These are phyloP conservation scores for Urocyon cinereoargenteus DNA, from an alignment of 2,797 vertebrate species.

Conservation along the genomic window DNA sequence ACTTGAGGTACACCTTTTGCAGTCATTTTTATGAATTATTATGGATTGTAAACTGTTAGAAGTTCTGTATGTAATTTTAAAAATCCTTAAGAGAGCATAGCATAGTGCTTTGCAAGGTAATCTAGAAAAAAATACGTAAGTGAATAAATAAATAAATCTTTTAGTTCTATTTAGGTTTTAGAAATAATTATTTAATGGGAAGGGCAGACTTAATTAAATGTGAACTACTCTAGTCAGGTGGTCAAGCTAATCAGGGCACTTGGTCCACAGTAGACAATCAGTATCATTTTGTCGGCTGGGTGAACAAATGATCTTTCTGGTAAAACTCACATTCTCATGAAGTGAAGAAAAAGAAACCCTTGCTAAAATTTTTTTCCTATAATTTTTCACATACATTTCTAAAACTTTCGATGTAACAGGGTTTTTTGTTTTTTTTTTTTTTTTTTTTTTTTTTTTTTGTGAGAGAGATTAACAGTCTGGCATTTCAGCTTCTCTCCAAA, in stretches of 20 bases:
- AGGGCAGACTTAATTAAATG: neutral
- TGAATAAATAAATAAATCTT: neutral
- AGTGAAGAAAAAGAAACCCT: neutral
- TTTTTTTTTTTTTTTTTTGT: neutral
- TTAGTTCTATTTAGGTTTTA: neutral
- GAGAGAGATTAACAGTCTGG: neutral
- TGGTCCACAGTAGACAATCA: neutral
- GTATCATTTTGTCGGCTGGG: neutral
- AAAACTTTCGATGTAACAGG: neutral
- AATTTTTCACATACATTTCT: neutral
- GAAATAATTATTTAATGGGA: neutral
- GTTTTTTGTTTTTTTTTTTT: neutral
- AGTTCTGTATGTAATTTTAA: neutral
- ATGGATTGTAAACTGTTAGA: neutral
- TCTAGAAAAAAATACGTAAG: slow-evolving; percentile 11
- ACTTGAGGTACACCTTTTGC: neutral
- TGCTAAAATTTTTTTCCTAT: neutral
- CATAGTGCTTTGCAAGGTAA: neutral
- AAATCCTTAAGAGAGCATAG: neutral
- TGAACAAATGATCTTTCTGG: slow-evolving; percentile 17
- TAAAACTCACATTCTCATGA: neutral
- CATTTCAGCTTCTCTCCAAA: slow-evolving; percentile 6
- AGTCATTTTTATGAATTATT: neutral
- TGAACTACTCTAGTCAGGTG: neutral
- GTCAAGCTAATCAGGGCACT: neutral